Percentiles rank a stretch among this genome's conserved stretches.
These are phyloP conservation scores for Stenotaenia linearis DNA, from an alignment of 2,888 invertebrate species.

Conservation along the genomic window DNA sequence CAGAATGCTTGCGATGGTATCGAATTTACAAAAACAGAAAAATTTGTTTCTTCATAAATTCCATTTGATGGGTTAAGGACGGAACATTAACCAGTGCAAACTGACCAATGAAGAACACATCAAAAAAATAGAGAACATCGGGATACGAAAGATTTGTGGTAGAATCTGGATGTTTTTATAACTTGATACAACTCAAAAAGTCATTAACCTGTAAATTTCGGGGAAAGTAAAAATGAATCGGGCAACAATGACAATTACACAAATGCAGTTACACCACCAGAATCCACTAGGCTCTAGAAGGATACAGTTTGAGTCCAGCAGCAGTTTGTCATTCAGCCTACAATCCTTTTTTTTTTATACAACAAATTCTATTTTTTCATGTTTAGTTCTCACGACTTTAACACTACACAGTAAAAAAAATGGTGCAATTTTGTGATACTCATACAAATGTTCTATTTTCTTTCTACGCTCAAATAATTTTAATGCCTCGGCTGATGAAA, in stretches of 20 bases:
- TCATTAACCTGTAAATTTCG: conserved; percentile 3
- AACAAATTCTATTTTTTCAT: neutral
- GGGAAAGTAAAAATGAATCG: conserved; percentile 27
- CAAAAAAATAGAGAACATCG: neutral
- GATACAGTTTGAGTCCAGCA: conserved; percentile 32
- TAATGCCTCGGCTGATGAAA: conserved; percentile 11
- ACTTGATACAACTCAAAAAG: conserved; percentile 23
- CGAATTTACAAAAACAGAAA: conserved; percentile 27
- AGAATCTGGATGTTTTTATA: conserved; percentile 19
- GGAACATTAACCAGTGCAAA: conserved; percentile 20
- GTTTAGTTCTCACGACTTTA: neutral
- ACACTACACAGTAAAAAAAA: conserved; percentile 2
- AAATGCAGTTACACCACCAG: conserved; percentile 31
- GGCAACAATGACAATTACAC: conserved; percentile 28
- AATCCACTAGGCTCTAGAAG: conserved; percentile 31
- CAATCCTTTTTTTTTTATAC: neutral
- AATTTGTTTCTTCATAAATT: conserved; percentile 27
- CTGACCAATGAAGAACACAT: conserved; percentile 22
- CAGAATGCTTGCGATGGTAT: conserved; percentile 21
- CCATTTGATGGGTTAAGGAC: conserved; percentile 26
- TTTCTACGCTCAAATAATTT: neutral
- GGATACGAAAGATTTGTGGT: conserved; percentile 27
- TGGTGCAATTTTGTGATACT: neutral
- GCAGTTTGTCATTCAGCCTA: conserved; percentile 22
- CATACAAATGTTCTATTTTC: neutral